These are phyloP conservation scores for Prinia subflava DNA, from an alignment of 2,113 vertebrate species.

Conservation along the genomic window DNA sequence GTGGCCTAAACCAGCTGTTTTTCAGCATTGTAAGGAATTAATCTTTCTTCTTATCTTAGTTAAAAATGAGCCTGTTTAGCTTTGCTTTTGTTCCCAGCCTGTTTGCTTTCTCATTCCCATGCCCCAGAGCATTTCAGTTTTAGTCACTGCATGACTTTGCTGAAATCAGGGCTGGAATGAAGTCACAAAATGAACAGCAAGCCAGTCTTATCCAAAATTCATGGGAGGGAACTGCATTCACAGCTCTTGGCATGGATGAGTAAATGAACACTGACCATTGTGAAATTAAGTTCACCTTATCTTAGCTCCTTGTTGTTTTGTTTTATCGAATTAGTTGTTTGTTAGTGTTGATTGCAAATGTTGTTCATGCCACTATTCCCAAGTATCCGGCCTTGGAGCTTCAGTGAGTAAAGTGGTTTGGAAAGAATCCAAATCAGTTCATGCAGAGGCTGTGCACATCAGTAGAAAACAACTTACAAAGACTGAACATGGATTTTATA, in stretches of 20 bases:
- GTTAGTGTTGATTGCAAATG: not conserved
- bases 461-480: not conserved
- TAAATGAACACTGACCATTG: not conserved
- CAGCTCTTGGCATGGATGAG: not conserved
- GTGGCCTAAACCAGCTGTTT: not conserved
- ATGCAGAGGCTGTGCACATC: not conserved
- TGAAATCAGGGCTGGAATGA: not conserved
- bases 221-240: not conserved
- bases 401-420: not conserved
- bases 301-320: not conserved
- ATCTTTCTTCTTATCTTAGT: not conserved
- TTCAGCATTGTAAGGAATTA: not conserved
- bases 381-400: not conserved
- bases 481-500: not conserved
- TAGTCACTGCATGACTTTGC: not conserved
- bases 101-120: conserved; percentile 15
- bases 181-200: not conserved
- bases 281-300: not conserved
- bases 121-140: not conserved
- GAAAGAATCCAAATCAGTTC: not conserved
- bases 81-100: not conserved
- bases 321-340: not conserved
- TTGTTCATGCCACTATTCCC: not conserved
- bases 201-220: not conserved
- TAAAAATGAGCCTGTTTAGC: not conserved